Percentiles rank a stretch among this genome's conserved stretches.
Evolutionary conservation across 2,113 vertebrate species (phyloP).

Genomic region (Microcebus murinus): DNA sequence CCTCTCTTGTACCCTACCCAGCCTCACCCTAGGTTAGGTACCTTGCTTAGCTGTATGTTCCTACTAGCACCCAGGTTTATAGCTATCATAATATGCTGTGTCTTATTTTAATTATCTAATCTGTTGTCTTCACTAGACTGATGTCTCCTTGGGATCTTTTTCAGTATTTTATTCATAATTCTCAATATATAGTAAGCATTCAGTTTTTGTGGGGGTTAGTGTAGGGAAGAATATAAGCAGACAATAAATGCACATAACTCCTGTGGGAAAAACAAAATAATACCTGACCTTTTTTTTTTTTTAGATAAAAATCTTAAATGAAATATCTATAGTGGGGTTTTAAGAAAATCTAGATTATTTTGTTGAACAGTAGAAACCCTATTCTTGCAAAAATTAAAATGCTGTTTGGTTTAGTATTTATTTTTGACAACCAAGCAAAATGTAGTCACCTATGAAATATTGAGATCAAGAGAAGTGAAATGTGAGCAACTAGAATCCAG

Average conservation of each 20-base stretch:
- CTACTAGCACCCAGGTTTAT: neutral
- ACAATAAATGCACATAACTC: constrained; percentile 4
- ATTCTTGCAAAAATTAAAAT: constrained; percentile 43
- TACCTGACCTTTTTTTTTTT: neutral
- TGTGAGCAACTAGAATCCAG: neutral
- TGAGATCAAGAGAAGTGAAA: neutral
- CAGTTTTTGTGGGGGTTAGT: neutral
- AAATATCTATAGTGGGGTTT: neutral
- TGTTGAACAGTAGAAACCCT: neutral
- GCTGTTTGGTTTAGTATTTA: neutral
- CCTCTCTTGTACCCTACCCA: neutral
- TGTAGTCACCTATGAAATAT: neutral
- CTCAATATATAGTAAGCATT: neutral
- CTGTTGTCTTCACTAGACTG: neutral
- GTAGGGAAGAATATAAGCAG: neutral
- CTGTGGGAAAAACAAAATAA: neutral
- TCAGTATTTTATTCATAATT: constrained; percentile 40
- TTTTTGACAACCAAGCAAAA: neutral
- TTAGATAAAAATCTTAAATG: neutral
- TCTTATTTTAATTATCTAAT: neutral
- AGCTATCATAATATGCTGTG: neutral
- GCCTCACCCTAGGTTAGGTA: neutral
- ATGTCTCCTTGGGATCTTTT: neutral
- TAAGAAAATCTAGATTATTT: constrained; percentile 3
- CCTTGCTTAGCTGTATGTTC: neutral